Evolutionary conservation across 2,888 invertebrate species (phyloP).

Genomic region (Zhuqinia jingwanae): DNA sequence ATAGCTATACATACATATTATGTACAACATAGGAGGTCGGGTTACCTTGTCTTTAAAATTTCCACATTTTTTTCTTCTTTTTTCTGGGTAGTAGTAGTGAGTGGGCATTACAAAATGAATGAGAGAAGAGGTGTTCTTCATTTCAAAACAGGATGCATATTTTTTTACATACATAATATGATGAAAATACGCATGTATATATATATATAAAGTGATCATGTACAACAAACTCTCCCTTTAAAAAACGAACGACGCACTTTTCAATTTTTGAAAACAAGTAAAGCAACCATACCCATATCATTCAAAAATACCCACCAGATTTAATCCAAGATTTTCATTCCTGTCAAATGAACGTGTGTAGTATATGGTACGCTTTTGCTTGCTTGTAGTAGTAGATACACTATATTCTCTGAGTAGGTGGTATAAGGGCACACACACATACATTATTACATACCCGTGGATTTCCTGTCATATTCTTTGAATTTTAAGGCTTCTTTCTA

Average conservation of each 20-base stretch:
- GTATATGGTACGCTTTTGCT: background rate
- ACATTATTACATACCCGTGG: slow-evolving; percentile 35
- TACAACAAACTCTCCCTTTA: background rate
- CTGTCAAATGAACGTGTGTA: background rate
- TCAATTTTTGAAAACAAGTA: slow-evolving; percentile 47
- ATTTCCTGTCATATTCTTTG: slow-evolving; percentile 65
- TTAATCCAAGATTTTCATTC: background rate
- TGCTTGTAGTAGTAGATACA: background rate
- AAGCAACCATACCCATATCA: slow-evolving; percentile 31
- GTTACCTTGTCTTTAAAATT: too few species aligned
- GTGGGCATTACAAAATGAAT: too few species aligned
- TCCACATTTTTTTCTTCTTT: too few species aligned
- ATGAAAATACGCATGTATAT: background rate
- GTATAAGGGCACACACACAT: slow-evolving; percentile 6
- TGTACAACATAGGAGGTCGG: too few species aligned
- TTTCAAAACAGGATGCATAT: too few species aligned
- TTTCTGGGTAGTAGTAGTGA: too few species aligned
- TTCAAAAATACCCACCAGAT: slow-evolving; percentile 22
- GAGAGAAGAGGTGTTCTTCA: too few species aligned
- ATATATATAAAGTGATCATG: slow-evolving; percentile 19
- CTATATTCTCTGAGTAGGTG: slow-evolving; percentile 15
- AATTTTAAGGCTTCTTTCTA: slow-evolving; percentile 56
- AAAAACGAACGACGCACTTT: slow-evolving; percentile 34
- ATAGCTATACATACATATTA: too few species aligned
- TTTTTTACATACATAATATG: too few species aligned